A percentile compares a stretch with the other conserved stretches of the same genome.
These are phyloP conservation scores for Platerodrilus igneus DNA, from an alignment of 2,888 invertebrate species.

Conservation along the genomic window DNA sequence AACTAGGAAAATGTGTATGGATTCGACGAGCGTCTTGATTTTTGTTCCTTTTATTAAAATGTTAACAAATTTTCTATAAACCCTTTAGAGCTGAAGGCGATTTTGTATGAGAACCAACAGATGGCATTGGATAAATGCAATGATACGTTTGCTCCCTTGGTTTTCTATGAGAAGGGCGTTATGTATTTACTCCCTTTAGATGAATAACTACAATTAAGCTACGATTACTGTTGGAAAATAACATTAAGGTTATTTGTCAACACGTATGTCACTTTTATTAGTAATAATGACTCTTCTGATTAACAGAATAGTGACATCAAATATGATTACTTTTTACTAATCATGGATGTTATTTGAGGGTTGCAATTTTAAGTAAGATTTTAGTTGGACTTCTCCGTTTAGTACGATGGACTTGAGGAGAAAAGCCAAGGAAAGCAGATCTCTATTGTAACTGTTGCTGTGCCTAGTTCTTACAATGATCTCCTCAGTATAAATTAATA, in stretches of 20 bases:
- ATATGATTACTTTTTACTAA: too few relatives aligned
- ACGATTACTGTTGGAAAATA: conserved; percentile 31
- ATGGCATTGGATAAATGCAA: conserved; percentile 19
- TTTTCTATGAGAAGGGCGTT: conserved; percentile 13
- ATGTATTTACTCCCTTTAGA: conserved; percentile 16
- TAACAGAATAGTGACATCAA: too few relatives aligned
- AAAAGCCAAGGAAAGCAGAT: too few relatives aligned
- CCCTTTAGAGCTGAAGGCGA: neutral
- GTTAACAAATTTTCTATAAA: conserved; percentile 1
- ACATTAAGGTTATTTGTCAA: conserved; percentile 34
- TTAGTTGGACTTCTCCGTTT: too few relatives aligned
- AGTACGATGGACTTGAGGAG: too few relatives aligned
- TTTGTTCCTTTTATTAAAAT: conserved; percentile 3
- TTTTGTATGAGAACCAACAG: conserved; percentile 16
- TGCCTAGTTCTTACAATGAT: too few relatives aligned
- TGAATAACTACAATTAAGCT: conserved; percentile 29
- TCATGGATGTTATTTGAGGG: too few relatives aligned
- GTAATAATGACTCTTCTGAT: too few relatives aligned
- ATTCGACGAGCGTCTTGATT: conserved; percentile 1
- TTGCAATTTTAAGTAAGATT: too few relatives aligned
- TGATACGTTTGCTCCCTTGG: conserved; percentile 18
- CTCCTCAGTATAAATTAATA: too few relatives aligned
- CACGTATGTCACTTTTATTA: conserved; percentile 27
- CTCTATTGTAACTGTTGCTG: too few relatives aligned
- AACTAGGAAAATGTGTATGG: neutral